These are phyloP conservation scores for Scopus umbretta DNA, from an alignment of 2,113 vertebrate species.

Conservation along the genomic window DNA sequence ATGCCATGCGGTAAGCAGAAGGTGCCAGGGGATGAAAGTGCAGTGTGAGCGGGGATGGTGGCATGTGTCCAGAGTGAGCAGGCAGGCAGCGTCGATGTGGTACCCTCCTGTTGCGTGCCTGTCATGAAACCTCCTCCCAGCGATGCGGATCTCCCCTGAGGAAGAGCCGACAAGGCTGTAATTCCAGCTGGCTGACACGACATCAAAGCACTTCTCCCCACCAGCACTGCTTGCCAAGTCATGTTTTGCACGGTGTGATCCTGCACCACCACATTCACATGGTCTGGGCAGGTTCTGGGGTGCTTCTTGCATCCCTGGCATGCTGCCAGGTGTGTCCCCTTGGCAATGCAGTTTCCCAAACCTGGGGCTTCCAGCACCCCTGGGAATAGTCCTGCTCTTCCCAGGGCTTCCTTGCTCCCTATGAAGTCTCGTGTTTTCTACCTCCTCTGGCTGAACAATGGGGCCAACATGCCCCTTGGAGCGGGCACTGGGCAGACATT, in stretches of 20 bases:
- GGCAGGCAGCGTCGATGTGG: fast-evolving
- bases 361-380: background rate
- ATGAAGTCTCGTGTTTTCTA: background rate
- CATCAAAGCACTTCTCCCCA: background rate
- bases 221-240: background rate
- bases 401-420: background rate
- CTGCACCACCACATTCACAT: background rate
- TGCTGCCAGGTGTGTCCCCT: background rate
- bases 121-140: background rate
- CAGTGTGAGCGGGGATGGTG: background rate
- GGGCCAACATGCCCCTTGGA: background rate
- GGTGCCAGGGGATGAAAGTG: background rate
- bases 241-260: background rate
- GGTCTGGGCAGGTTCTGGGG: background rate
- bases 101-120: background rate
- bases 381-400: background rate
- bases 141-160: background rate
- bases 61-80: background rate
- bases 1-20: background rate
- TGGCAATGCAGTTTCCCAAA: background rate
- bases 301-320: background rate
- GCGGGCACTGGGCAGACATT: background rate
- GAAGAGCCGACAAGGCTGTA: fast-evolving
- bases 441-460: background rate
- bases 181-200: background rate